Base-by-base conservation (phyloP, 2,797 vertebrate genomes). In the Chrysocyon brachyurus region DNA sequence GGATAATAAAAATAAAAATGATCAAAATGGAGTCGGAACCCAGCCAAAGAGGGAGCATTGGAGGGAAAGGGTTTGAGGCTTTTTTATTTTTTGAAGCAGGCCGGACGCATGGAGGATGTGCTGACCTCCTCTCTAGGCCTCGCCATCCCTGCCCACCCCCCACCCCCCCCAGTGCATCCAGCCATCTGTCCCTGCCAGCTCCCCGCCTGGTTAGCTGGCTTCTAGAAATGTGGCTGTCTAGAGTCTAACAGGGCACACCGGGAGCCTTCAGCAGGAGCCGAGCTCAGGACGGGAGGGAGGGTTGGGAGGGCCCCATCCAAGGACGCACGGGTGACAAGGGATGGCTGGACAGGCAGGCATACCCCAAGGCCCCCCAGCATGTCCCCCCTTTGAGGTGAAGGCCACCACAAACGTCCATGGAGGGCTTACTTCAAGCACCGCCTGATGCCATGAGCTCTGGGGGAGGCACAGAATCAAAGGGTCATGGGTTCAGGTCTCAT, bases 121-220 rank as follows among this genome's bases (percentile, higher is more conserved):
- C 59, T 0, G 5, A 79, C 63, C 73, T 78, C 54, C 33, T 52
- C 10, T 15, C 66, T n/a, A n/a, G 40, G 40, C 40, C 40, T 46
- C 40, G 40, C 6, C 40, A 46, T 46, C 40, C 40, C 40, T 1
- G 6, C 40, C 40, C 4, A 54, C 33, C 82, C 90, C 40, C 40
- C 40, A 5, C 54, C 33, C 82, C 91, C 8, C 3, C 16, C 0
- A 56, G 40, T 0, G 59, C 96, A 97, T 96, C 90, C 75, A 73
- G 97, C 96, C 97, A 84, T 90, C 97, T 97, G 98, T 96, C 64
- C 15, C 84, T 3, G 2, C 87, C 94, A 84, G 26, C 57, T n/a
- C 91, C 49, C 96, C 2, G 95, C 77, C 97, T 28, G 96, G 66
- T 0, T n/a, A 97, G 96, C 96, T 97, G 1, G 14, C 73, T 81